A percentile compares a stretch with the other conserved stretches of the same genome.
Conservation (phyloP, 2,113 vertebrate species). For the Trinectes maculatus region DNA sequence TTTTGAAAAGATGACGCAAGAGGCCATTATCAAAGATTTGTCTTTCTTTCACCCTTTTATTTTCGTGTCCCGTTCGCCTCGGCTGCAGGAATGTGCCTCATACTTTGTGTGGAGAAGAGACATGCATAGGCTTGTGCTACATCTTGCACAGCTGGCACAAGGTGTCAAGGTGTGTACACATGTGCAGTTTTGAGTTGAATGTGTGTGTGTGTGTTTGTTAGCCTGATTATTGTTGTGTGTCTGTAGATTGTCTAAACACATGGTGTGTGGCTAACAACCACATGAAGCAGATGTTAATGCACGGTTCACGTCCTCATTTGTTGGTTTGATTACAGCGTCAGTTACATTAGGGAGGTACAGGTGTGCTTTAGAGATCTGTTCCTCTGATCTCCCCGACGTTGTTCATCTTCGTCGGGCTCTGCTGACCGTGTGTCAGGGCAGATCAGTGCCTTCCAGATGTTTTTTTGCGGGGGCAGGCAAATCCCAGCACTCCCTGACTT, state of each 20-base stretch:
- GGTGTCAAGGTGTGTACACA: conserved; percentile 17
- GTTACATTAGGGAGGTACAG: conserved; percentile 54
- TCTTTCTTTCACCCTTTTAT: conserved; percentile 47
- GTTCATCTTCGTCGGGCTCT: conserved; percentile 59
- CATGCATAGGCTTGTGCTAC: conserved; percentile 55
- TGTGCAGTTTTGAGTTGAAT: conserved; percentile 32
- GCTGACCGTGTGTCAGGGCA: conserved; percentile 55
- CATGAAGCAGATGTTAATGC: conserved; percentile 41
- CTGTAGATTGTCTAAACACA: conserved; percentile 34
- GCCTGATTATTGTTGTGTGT: conserved; percentile 18
- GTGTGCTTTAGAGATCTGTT: conserved; percentile 57
- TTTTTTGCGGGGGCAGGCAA: conserved; percentile 38
- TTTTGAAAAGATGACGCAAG: conserved; percentile 48
- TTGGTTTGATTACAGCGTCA: conserved; percentile 52
- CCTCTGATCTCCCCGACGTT: conserved; percentile 38
- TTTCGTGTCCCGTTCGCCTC: conserved; percentile 49
- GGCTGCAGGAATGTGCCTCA: conserved; percentile 58
- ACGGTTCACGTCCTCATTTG: conserved; percentile 50
- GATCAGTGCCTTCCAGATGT: conserved; percentile 71
- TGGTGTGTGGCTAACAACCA: conserved; percentile 47
- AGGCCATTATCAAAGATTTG: conserved; percentile 56
- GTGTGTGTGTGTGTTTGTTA: conserved; percentile 41
- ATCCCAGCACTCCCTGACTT: conserved; percentile 38
- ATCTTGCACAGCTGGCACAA: conserved; percentile 51
- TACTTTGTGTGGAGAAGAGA: conserved; percentile 40